Conservation (phyloP, 2,797 vertebrate species). For the Sebastes kiyomatsui region DNA sequence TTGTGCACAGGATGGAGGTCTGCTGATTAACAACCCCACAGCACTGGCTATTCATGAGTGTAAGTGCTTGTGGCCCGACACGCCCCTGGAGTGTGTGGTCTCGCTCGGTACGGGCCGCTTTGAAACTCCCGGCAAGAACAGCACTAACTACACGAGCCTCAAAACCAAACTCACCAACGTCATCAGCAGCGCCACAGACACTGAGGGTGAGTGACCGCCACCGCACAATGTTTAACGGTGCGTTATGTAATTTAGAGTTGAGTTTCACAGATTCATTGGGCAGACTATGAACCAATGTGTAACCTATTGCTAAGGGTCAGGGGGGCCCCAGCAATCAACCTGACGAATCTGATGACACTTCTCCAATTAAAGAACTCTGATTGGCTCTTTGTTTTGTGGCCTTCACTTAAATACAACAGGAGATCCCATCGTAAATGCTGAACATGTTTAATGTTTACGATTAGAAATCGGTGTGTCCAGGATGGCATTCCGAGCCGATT, state of each 20-base stretch:
- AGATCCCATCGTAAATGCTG: too few relatives aligned
- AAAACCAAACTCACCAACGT: constrained; percentile 93
- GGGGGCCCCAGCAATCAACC: too few relatives aligned
- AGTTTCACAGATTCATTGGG: background rate
- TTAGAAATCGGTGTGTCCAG: too few relatives aligned
- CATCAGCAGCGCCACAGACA: constrained; percentile 97
- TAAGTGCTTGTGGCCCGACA: constrained; percentile 93
- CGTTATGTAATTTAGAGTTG: background rate
- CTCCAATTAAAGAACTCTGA: too few relatives aligned
- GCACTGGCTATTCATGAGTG: constrained; percentile 94
- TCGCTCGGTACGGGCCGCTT: constrained; percentile 93
- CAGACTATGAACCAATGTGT: too few relatives aligned
- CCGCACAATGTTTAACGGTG: background rate
- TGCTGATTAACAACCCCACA: constrained; percentile 96
- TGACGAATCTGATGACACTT: too few relatives aligned
- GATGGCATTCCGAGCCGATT: too few relatives aligned
- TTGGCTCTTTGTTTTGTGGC: too few relatives aligned
- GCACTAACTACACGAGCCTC: constrained; percentile 89
- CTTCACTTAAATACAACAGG: too few relatives aligned
- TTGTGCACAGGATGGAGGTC: constrained; percentile 89
- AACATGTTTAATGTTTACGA: too few relatives aligned
- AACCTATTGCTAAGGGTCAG: too few relatives aligned
- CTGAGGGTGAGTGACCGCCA: constrained; percentile 86
- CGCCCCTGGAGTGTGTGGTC: constrained; percentile 91
- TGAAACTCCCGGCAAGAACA: constrained; percentile 83